phyloP scores from a whole-genome alignment of 2,113 vertebrate species.

The Noctilio leporinus region DNA sequence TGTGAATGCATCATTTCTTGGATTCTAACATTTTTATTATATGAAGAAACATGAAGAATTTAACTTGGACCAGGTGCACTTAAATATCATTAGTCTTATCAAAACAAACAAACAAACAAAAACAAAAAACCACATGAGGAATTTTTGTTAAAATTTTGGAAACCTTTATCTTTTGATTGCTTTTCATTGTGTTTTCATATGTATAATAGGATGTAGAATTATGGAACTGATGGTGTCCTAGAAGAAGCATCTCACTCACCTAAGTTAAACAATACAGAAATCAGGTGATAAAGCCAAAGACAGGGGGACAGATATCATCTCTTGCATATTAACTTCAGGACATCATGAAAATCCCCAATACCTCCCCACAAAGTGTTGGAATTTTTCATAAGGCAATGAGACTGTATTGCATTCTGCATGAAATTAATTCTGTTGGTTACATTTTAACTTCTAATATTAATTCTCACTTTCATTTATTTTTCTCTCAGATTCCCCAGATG shows the following conservation, averaged over 20 bases:
- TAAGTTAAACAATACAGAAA: background rate
- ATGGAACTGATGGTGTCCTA: background rate
- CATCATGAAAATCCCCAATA: background rate
- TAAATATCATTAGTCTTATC: background rate
- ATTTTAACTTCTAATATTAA: background rate
- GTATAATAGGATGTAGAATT: background rate
- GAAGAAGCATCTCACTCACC: background rate
- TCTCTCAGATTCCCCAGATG: background rate
- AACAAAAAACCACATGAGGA: background rate
- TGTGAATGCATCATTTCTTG: conserved; percentile 10
- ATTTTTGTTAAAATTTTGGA: background rate
- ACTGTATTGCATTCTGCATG: background rate
- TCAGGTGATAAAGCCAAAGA: background rate
- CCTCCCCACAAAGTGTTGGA: background rate
- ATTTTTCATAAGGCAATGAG: background rate
- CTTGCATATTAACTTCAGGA: background rate
- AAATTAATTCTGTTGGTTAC: background rate
- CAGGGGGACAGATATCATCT: background rate
- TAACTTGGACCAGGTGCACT: background rate
- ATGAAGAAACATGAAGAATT: conserved; percentile 10
- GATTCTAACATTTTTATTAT: conserved; percentile 12
- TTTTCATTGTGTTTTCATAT: background rate
- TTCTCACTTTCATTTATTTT: background rate
- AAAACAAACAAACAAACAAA: too few relatives aligned
- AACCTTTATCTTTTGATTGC: background rate